Base-by-base conservation (phyloP, 1,140 invertebrate species). In the Solenopsis fugax region DNA sequence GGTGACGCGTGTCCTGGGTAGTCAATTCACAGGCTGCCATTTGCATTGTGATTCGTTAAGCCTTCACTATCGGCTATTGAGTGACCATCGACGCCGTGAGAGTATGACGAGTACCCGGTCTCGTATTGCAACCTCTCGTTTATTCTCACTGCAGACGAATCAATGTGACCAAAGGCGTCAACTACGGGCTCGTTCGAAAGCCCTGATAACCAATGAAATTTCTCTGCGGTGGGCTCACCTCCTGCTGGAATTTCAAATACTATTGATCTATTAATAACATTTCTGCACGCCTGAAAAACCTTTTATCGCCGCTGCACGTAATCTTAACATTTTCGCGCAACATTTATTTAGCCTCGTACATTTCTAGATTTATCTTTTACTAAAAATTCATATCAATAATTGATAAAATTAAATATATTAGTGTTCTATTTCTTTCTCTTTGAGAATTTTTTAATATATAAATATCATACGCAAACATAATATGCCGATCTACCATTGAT, bases 31-130 rank as follows among this genome's bases (percentile, higher is more conserved):
- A 81, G 65, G 41, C 50, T 84, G 78, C 56, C 87, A 91, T 91
- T 91, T 90, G 87, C 90, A 91, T 91, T 78, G 87, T 76, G 80
- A 87, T 90, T 89, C 90, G 89, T 91, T 90, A 90, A 90, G 60
- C 73, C 77, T 78, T 71, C 72, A 84, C 80, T 84, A 75, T 87
- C 81, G 86, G 58, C 89, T 67, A 86, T 90, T 81, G 85, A 86
- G 77, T 81, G 85, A 82, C 89, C 89, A 80, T 90, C 85, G 81
- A 85, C 88, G 75, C 86, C 89, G 89, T 89, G 89, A 90, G 88
- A 89, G 84, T 90, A 90, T 89, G 89, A 90, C 89, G 77, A 87
- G 85, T 78, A 64, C 71, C 77, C 77, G 87, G 77, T 72, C 64
- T 80, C 84, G 50, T 86, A 37, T 62, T 76, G 45, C 52, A 86